Base-by-base conservation (phyloP, 2,888 invertebrate genomes). In the Tetramorium bicarinatum region DNA sequence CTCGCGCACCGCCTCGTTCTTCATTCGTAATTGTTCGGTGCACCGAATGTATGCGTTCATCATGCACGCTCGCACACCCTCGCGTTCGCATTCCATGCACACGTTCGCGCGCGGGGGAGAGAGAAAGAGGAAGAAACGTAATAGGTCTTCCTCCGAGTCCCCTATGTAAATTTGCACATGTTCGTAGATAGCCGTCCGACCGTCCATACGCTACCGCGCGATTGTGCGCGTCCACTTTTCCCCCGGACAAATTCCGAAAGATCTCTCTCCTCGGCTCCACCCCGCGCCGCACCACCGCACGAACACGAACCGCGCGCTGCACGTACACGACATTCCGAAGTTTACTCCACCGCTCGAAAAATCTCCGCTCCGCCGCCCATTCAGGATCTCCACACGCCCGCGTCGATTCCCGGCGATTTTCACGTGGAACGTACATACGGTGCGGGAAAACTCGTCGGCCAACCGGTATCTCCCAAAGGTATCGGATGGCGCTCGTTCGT, bases 121-220 rank as follows among this genome's bases (percentile, higher is more conserved):
- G 4, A 34, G 29, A 34, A 34, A 34, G 29, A 34, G 47, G 86
- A 86, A 87, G 83, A 83, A 87, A 87, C 87, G 90, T 91, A 90
- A 91, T 91, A 88, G 90, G 84, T 90, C 88, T 91, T 91, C 83
- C 86, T 86, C 72, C 41, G 82, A 67, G 77, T 85, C 66, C 85
- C 84, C 82, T 87, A 82, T 89, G 91, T 87, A 91, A 91, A 91
- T 91, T 91, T 91, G 88, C 91, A 89, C 87, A 88, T 87, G 87
- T 82, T 90, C 80, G 87, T 83, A 71, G 88, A 88, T 87, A 90
- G 83, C 80, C 83, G 67, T 52, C 80, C 80, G 80, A 86, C 67
- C 71, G 84, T 86, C 84, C 86, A 74, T 85, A 85, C 82, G 84
- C 74, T 84, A 80, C n/a, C 62, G 56, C 61, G 52, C 83, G 81